Conservation (phyloP, 2,797 vertebrate genomes). For the Rhabdophis nuchalis region DNA sequence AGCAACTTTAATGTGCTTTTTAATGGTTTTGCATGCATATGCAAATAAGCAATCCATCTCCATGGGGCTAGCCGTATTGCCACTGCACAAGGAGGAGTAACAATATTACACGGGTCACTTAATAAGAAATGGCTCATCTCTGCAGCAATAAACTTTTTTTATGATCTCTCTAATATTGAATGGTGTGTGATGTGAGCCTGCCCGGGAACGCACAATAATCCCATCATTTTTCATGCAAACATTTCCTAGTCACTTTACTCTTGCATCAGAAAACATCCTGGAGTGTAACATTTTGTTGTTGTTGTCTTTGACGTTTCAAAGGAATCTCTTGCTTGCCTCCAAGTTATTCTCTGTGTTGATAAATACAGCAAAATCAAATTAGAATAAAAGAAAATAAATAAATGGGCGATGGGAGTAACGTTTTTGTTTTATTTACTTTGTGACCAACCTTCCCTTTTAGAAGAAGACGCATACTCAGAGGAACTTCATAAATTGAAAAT, state of each 20-base stretch:
- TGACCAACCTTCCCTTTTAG: constrained; percentile 50
- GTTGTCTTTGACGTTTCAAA: constrained; percentile 39
- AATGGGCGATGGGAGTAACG: constrained; percentile 54
- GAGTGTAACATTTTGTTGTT: constrained; percentile 17
- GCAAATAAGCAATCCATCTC: constrained; percentile 54
- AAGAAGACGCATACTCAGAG: constrained; percentile 53
- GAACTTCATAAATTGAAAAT: constrained; percentile 56
- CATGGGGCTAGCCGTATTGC: constrained; percentile 48
- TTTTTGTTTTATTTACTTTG: constrained; percentile 54
- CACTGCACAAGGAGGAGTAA: constrained; percentile 35
- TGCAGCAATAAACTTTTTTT: constrained; percentile 44
- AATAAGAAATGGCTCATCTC: constrained; percentile 49
- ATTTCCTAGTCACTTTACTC: constrained; percentile 52
- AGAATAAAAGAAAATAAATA: constrained; percentile 57
- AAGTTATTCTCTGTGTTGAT: constrained; percentile 45
- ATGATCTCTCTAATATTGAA: constrained; percentile 50
- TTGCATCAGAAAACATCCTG: constrained; percentile 51
- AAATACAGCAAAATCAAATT: constrained; percentile 39
- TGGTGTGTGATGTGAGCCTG: not conserved
- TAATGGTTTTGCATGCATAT: constrained; percentile 34
- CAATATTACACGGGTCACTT: constrained; percentile 34
- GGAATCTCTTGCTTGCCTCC: constrained; percentile 35
- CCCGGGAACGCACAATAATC: constrained; percentile 22
- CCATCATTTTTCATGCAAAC: constrained; percentile 56
- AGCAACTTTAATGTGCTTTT: constrained; percentile 36